Conservation (phyloP, 2,888 invertebrate species). For the Sesia bembeciformis region DNA sequence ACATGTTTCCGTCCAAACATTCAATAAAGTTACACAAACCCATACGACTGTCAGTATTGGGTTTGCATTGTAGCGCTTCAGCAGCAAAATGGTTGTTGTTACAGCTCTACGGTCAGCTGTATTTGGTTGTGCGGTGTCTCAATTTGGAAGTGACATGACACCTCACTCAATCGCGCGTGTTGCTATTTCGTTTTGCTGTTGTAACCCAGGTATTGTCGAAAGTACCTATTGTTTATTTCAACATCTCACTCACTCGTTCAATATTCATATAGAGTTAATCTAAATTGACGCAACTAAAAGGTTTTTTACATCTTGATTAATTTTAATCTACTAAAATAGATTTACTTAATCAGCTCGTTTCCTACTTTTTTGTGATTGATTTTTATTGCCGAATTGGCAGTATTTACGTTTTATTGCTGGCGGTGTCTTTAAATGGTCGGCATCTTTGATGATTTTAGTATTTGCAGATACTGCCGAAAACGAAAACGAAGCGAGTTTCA, state of each 20-base stretch:
- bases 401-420: conserved; percentile 5
- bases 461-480: conserved; percentile 7
- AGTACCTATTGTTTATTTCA: conserved; percentile 1
- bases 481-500: conserved; percentile 4
- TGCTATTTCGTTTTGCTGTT: conserved; percentile 21
- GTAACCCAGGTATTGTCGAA: conserved; percentile 20
- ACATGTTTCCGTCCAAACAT: conserved; percentile 1
- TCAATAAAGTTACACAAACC: neutral
- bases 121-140: conserved; percentile 38
- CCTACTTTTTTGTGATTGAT: conserved; percentile 5
- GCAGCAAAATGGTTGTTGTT: conserved; percentile 1
- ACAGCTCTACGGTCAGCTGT: conserved; percentile 27
- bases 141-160: conserved; percentile 41
- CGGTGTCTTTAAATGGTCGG: conserved; percentile 7
- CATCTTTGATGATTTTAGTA: conserved; percentile 8
- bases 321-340: neutral
- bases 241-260: neutral
- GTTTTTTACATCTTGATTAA: neutral
- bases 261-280: neutral
- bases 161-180: conserved; percentile 39
- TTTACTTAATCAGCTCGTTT: neutral
- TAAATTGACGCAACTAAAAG: neutral
- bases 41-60: neutral
- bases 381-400: conserved; percentile 5
- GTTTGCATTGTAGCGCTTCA: conserved; percentile 8